Conservation (phyloP, 1,140 invertebrate species). For the Musca vetustissima region DNA sequence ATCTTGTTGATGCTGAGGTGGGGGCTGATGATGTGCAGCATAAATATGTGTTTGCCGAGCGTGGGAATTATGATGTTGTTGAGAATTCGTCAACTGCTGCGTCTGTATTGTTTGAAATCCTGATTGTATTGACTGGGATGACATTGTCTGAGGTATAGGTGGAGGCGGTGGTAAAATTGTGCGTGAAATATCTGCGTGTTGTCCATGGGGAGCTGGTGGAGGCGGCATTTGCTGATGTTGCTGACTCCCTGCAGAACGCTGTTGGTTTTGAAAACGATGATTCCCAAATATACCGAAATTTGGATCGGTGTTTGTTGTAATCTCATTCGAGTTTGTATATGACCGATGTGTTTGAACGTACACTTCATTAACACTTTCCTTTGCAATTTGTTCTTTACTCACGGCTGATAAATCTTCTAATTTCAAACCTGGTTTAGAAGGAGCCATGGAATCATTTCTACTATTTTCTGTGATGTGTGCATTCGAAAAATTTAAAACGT, state of each 20-base stretch:
- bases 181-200: background rate
- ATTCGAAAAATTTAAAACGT: background rate
- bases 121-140: conserved; percentile 9
- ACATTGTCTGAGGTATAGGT: background rate
- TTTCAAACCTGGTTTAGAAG: background rate
- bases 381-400: background rate
- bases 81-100: conserved; percentile 25
- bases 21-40: conserved; percentile 29
- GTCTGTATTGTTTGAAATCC: conserved; percentile 27
- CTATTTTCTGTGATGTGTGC: no score
- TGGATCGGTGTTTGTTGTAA: background rate
- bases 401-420: background rate
- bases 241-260: background rate
- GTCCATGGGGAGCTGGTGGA: background rate
- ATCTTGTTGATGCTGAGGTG: conserved; percentile 33
- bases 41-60: conserved; percentile 29
- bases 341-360: background rate
- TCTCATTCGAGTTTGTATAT: background rate
- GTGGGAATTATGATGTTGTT: conserved; percentile 28
- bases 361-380: background rate
- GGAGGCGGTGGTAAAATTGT: conserved; percentile 17
- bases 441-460: no score
- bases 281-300: conserved; percentile 9
- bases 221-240: conserved; percentile 17
- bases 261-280: conserved; percentile 7